These are phyloP conservation scores for Torymus texanus DNA, from an alignment of 2,888 invertebrate genomes.

Conservation along the genomic window DNA sequence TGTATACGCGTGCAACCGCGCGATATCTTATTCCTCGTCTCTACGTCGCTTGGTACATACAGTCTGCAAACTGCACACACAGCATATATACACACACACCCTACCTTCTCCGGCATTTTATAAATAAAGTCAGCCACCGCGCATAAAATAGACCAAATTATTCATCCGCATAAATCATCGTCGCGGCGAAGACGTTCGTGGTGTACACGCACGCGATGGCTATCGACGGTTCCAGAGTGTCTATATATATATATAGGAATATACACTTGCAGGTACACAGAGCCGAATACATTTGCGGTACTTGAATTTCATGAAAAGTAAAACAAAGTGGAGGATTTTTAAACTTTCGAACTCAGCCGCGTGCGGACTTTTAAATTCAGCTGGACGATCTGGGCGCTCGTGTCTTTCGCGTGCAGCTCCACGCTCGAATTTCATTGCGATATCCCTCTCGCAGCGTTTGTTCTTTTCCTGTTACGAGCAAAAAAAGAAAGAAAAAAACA, in stretches of 20 bases:
- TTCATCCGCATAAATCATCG: constrained; percentile 33
- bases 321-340: constrained; percentile 40
- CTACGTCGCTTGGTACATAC: not conserved
- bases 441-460: no score
- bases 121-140: no score
- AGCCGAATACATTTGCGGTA: constrained; percentile 31
- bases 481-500: no score
- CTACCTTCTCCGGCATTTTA: not conserved
- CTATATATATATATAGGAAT: not conserved
- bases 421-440: no score
- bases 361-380: no score
- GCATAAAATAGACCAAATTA: constrained; percentile 38
- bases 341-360: not conserved
- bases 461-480: no score
- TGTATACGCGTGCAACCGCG: no score
- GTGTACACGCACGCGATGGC: no score
- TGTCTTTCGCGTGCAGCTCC: no score
- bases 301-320: constrained; percentile 54
- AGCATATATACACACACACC: not conserved
- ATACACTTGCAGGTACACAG: not conserved
- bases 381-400: no score
- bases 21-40: not conserved
- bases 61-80: not conserved
- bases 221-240: not conserved
- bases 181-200: not conserved